Percentiles rank a stretch among this genome's conserved stretches.
Evolutionary conservation across 92 coral and sea anemone genomes (phyloP).

Genomic region (Meandrina meandrites): DNA sequence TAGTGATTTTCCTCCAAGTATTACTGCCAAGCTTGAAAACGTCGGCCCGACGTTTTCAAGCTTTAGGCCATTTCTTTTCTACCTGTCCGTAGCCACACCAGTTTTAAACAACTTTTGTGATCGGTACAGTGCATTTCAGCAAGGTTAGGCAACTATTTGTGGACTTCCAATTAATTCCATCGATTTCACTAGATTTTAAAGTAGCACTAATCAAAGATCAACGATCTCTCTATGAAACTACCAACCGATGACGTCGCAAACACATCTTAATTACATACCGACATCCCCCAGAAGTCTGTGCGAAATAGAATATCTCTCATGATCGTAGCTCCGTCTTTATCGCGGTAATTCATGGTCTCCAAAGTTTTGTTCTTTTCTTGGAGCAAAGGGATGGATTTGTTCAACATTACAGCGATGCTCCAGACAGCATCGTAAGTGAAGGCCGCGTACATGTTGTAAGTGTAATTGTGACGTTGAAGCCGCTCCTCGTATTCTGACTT

Average conservation of each 20-base stretch:
- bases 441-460: slow-evolving; percentile 64
- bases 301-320: slow-evolving; percentile 47
- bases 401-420: slow-evolving; percentile 77
- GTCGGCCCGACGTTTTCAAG: no score
- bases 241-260: neutral
- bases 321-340: slow-evolving; percentile 36
- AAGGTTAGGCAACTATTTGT: no score
- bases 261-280: slow-evolving; percentile 63
- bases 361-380: slow-evolving; percentile 65
- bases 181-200: no score
- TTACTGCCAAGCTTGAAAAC: no score
- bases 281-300: slow-evolving; percentile 80
- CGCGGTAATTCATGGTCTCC: slow-evolving; percentile 55
- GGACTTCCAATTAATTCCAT: no score
- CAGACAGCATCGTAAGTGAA: slow-evolving; percentile 83
- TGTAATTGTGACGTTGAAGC: slow-evolving; percentile 34
- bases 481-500: slow-evolving; percentile 49
- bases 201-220: no score
- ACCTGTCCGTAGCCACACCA: no score
- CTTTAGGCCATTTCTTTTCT: no score
- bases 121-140: no score
- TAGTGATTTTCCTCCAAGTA: no score
- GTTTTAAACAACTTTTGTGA: no score
- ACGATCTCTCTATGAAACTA: no score
- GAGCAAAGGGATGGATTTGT: slow-evolving; percentile 67